Evolutionary conservation across 2,113 vertebrate genomes (phyloP), one percentile per base, ranked within the genome.

Genomic region (Orthochromis malagaraziensis): DNA sequence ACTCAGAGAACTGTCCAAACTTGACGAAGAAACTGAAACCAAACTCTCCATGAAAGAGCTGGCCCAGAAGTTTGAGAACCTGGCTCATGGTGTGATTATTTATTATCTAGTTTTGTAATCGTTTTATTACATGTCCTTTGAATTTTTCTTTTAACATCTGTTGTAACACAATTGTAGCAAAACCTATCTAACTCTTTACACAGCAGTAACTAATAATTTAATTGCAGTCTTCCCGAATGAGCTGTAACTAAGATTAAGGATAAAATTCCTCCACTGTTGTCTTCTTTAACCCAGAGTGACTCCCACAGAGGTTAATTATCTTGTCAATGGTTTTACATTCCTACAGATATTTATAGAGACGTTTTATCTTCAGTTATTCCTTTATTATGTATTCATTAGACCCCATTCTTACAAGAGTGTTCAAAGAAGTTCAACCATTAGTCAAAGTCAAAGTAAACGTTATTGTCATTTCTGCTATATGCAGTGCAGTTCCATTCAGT

Each of bases 1-100:
- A 2, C 95, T 98, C 7, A 96, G 97, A 47, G 98, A 97, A 53
- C 91, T 98, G 63, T 97, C 97, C 1, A 97, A 96, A 31, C 85
- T 96, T 68, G 97, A 97, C 87, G 40, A 21, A 0, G 97, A 98
- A 87, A 96, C 96, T 0, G 57, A 60, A 60, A 60, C 26, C 57
- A 60, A 60, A 31, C 57, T 60, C 26, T 60, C 57, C 26, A 60
- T 97, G 94, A 97, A 97, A 89, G 96, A 97, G 2, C 90, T 98
- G 86, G 97, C 97, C 0, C 91, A 94, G 91, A 97, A 86, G 65
- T 98, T 98, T 93, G 97, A 98, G 92, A 96, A 96, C 29, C 85
- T 97, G 91, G 96, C 97, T 3, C 96, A 97, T 9, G 98, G 98
- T 98, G 17, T 33, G 58, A 33, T 65, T 33, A 33, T 65, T 65